A percentile compares a stretch with the other conserved stretches of the same genome.
These are phyloP conservation scores for Rhinolophus sinicus DNA, from an alignment of 2,113 vertebrate species.

Conservation along the genomic window DNA sequence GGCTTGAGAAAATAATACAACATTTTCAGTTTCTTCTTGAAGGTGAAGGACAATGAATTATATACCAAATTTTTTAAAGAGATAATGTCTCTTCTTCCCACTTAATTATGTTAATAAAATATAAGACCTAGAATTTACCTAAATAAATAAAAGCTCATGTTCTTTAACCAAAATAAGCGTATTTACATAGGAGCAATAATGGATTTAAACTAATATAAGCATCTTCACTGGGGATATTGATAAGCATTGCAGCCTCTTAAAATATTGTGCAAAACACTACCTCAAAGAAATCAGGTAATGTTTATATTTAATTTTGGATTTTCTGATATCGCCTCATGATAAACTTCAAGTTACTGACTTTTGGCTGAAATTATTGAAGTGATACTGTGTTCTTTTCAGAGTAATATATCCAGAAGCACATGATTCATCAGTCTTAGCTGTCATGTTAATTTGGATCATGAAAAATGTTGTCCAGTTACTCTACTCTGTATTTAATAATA, in stretches of 20 bases:
- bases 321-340: not conserved
- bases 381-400: not conserved
- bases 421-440: not conserved
- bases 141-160: not conserved
- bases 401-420: not conserved
- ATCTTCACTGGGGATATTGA: not conserved
- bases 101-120: not conserved
- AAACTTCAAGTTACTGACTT: not conserved
- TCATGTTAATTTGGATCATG: not conserved
- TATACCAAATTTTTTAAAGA: not conserved
- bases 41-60: not conserved
- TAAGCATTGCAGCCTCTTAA: not conserved
- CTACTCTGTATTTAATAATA: not conserved
- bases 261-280: not conserved
- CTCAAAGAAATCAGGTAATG: not conserved
- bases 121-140: not conserved
- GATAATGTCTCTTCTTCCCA: not conserved
- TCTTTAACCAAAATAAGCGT: not conserved
- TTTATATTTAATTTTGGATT: not conserved
- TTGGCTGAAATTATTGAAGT: not conserved
- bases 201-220: not conserved
- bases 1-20: not conserved
- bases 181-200: not conserved
- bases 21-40: not conserved
- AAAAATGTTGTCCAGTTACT: not conserved